Base-by-base conservation (phyloP, 2,113 vertebrate genomes). In the Pelobates fuscus region DNA sequence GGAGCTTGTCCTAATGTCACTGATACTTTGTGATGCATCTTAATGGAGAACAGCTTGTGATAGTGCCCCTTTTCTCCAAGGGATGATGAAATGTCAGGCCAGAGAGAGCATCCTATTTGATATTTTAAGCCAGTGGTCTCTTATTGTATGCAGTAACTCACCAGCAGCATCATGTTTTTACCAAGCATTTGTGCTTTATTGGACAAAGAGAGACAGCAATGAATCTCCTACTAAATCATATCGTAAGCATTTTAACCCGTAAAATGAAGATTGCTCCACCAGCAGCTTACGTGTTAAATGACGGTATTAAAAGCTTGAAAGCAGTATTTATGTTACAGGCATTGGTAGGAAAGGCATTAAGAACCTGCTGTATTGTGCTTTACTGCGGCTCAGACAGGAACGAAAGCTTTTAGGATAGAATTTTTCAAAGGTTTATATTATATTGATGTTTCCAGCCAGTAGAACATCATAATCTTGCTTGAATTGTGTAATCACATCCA, bases 1-100 rank as follows among this genome's bases (percentile, higher is more conserved):
- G 61, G 64, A 76, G 73, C 73, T 76, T 68, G 73, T 76, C 73
- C 55, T 67, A 76, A 76, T 76, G 73, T 76, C 64, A 76, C 64
- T 76, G 64, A 61, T 68, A 76, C 73, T 76, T 76, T 76, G 73
- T 67, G 73, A 67, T 76, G 73, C 64, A 76, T 76, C 64, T 76
- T 76, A 76, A 76, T 68, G 65, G 73, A 76, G 64, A 74, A 67
- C 55, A 68, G 73, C 57, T 76, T 44, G 43, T 49, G 57, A 49
- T 49, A 61, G 55, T 68, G 41, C 64, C 64, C 32, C 29, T 29
- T 67, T 43, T 67, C 65, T 57, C 73, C 25, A 52, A 59, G 73
- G 73, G 41, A 68, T 60, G 30, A 32, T 21, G 29, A 68, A 76
- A 76, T 76, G 73, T 76, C 64, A 76, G 55, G 73, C 55, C 73